Conservation (phyloP, 2,113 vertebrate species). For the Chascanopsetta lugubris region DNA sequence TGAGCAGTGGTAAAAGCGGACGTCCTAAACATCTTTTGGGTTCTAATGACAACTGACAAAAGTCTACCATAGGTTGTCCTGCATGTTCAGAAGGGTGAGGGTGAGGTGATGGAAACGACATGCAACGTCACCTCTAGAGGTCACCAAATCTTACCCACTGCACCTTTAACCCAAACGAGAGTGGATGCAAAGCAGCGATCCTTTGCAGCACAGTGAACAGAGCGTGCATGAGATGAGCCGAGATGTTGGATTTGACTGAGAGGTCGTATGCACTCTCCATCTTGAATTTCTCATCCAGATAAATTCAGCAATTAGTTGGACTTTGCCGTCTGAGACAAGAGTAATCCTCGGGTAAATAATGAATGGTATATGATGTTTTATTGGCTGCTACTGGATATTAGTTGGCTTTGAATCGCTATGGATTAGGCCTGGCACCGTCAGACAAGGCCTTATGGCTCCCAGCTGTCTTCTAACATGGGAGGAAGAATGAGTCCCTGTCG, state of each 20-base stretch:
- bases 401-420: not conserved
- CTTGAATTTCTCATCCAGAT: not conserved
- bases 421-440: too few relatives aligned
- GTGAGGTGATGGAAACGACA: too few relatives aligned
- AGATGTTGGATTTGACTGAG: not conserved
- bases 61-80: too few relatives aligned
- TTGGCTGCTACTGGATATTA: not conserved
- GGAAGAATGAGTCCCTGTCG: slow-evolving; percentile 1
- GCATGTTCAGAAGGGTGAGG: too few relatives aligned
- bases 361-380: not conserved
- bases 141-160: not conserved
- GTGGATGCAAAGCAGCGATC: not conserved
- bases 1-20: too few relatives aligned
- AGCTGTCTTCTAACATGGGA: not conserved
- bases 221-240: too few relatives aligned
- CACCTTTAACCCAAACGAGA: not conserved
- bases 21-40: too few relatives aligned
- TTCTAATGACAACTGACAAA: too few relatives aligned
- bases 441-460: not conserved
- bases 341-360: not conserved
- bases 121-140: too few relatives aligned
- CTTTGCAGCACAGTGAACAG: not conserved
- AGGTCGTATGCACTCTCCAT: not conserved
- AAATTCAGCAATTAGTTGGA: not conserved
- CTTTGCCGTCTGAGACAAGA: not conserved